phyloP scores from a whole-genome alignment of 2,113 vertebrate genomes.

The Anarhynchus alexandrinus region DNA sequence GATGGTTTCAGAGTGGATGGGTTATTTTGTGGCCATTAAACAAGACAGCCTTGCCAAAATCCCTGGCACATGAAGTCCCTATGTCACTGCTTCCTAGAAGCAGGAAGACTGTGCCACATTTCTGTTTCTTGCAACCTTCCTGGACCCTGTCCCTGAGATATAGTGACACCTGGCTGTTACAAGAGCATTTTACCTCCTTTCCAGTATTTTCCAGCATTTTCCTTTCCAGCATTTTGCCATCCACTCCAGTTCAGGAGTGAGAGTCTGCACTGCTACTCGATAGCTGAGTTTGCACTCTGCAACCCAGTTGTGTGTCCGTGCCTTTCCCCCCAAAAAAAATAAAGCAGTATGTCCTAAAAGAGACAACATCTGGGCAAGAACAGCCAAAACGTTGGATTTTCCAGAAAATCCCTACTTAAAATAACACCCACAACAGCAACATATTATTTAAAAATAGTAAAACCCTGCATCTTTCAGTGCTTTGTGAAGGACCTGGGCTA shows the following conservation, averaged over 20 bases:
- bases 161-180: neutral
- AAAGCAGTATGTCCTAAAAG: neutral
- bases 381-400: neutral
- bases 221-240: too few relatives aligned
- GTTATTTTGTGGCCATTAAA: neutral
- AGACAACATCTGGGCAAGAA: neutral
- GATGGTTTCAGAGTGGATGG: neutral
- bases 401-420: neutral
- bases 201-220: too few relatives aligned
- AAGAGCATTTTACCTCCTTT: neutral
- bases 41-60: neutral
- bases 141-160: neutral
- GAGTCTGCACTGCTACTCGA: neutral
- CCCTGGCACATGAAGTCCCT: neutral
- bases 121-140: neutral
- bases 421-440: neutral
- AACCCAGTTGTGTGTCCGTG: neutral
- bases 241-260: neutral
- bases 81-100: neutral
- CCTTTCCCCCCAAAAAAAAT: too few relatives aligned
- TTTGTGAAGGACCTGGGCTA: neutral
- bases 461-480: neutral
- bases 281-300: neutral
- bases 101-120: neutral
- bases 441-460: neutral